Conservation (phyloP, 2,888 invertebrate species). For the Zhuqinia jingwanae region DNA sequence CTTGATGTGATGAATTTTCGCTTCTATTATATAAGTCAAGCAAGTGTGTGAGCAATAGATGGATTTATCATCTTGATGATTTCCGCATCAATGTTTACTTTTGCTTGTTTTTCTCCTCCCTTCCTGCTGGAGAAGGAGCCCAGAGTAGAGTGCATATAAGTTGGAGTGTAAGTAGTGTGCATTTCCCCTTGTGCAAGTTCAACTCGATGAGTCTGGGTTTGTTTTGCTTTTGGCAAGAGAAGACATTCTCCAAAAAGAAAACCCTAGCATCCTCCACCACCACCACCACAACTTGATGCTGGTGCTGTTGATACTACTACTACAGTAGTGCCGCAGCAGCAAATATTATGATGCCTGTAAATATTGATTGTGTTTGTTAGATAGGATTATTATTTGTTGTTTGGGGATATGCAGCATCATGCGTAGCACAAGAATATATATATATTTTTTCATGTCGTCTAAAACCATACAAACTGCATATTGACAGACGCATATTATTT, state of each 20-base stretch:
- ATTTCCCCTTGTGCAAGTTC: slow-evolving; percentile 12
- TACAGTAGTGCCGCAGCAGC: no score
- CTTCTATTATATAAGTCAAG: slow-evolving; percentile 60
- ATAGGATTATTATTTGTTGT: neutral
- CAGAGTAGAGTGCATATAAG: no score
- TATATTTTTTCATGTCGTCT: no score
- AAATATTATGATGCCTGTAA: slow-evolving; percentile 34
- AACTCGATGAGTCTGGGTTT: neutral
- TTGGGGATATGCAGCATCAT: neutral
- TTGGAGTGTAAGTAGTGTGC: no score
- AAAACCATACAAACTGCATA: neutral
- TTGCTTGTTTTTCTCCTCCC: slow-evolving; percentile 43
- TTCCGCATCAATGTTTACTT: slow-evolving; percentile 65
- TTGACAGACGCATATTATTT: neutral
- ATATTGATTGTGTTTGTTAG: slow-evolving; percentile 35
- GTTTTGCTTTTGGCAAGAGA: slow-evolving; percentile 11
- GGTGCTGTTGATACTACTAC: no score
- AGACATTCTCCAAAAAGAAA: neutral
- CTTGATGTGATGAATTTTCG: slow-evolving; percentile 53
- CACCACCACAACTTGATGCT: slow-evolving; percentile 28
- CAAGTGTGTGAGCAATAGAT: slow-evolving; percentile 31
- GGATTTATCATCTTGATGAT: slow-evolving; percentile 66
- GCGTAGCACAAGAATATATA: neutral
- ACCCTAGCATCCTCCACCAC: neutral
- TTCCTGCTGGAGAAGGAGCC: neutral